Conservation (phyloP, 2,113 vertebrate species). For the Prunella fulvescens region DNA sequence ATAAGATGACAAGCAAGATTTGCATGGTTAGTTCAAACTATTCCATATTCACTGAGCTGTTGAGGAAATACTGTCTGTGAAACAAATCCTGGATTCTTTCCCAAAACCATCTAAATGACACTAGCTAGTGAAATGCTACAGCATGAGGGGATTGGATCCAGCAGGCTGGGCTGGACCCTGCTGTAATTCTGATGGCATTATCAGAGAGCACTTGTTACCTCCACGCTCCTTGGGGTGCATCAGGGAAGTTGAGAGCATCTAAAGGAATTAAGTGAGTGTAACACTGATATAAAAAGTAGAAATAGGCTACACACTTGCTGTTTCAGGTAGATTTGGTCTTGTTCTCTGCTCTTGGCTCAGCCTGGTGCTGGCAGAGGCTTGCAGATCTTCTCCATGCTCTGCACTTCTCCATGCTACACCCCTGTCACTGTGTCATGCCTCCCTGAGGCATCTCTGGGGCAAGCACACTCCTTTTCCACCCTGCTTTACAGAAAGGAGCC, state of each 20-base stretch:
- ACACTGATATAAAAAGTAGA: not conserved
- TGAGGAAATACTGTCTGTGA: constrained; percentile 42
- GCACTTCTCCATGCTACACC: not conserved
- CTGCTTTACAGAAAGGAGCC: not conserved
- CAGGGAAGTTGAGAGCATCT: not conserved
- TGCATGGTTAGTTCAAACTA: constrained; percentile 42
- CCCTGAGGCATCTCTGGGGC: not conserved
- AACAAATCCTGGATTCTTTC: constrained; percentile 39
- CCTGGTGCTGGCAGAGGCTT: not conserved
- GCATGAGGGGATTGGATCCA: not conserved
- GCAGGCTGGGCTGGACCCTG: not conserved
- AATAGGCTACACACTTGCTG: not conserved
- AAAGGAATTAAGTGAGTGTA: not conserved
- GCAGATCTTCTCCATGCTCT: not conserved
- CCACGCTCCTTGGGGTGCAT: not conserved
- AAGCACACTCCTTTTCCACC: not conserved
- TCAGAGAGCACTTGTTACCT: not conserved
- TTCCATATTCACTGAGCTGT: constrained; percentile 36
- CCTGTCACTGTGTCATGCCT: accelerated
- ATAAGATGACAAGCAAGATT: constrained; percentile 16
- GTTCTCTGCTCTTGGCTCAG: not conserved
- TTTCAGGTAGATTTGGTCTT: not conserved
- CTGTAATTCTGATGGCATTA: not conserved
- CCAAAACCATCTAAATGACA: constrained; percentile 11
- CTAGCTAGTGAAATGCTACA: not conserved